Evolutionary conservation across 1,140 invertebrate species (phyloP), one percentile per base, ranked within the genome.

Genomic region (Solenopsis fugax): DNA sequence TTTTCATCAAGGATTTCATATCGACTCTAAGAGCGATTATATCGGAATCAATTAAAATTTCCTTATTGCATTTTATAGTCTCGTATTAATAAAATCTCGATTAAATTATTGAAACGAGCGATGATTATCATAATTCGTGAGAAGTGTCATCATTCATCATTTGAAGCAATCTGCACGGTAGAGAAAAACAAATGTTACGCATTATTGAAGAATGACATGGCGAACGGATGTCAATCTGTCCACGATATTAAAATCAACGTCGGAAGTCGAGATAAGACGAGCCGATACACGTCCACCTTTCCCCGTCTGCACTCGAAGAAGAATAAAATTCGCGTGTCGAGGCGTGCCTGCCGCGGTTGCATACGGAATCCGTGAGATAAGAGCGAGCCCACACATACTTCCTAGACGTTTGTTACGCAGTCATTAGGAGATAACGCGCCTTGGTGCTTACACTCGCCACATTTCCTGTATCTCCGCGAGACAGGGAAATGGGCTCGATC

Each of bases 381-480:
- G 29, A 73, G 41, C 9, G 18, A 48, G 7, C 69, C 52, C 56
- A 60, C 65, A 60, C 56, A 60, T 52, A 60, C 69, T 84, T 84
- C 69, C 80, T 84, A 29, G 54, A 60, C 29, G 41, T 10, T 75
- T 24, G 41, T 80, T 80, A 69, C 24, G 67, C 67, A 37, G 13
- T 52, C 18, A 10, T 24, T 41, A 21, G 18, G 18, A 9, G 80
- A 82, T 82, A 82, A 82, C 13, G 37, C 21, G 37, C 13, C 62
- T 37, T 10, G 52, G 41, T 21, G 56, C 29, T 18, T 18, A 4
- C 29, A 7, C 18, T 52, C n/a, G 9, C 13, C 18, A 5, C 4
- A 56, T 60, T 82, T 82, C 80, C 80, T 82, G 80, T 12, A 82
- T 73, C 29, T 29, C 64, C 48, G 37, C 54, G 48, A 82, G 48